Percentiles rank a stretch among this genome's conserved stretches.
Conservation (phyloP, 2,797 vertebrate species). For the Sarcophilus harrisii region DNA sequence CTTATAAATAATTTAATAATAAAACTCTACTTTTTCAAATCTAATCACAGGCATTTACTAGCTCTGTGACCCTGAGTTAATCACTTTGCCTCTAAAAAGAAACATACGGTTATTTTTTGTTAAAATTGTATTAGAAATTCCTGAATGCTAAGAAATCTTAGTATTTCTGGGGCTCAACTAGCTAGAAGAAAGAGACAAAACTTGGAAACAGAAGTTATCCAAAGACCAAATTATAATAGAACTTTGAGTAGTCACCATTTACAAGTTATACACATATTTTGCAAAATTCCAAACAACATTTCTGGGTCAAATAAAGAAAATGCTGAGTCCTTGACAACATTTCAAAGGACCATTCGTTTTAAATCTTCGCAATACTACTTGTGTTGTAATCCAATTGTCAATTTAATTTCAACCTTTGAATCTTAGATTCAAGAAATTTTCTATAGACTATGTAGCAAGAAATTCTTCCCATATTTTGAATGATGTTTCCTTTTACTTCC, state of each 20-base stretch:
- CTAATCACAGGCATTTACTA: neutral
- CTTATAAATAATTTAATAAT: neutral
- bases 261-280: neutral
- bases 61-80: neutral
- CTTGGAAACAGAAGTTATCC: neutral
- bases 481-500: neutral
- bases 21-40: neutral
- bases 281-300: neutral
- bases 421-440: slow-evolving; percentile 11
- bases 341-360: neutral
- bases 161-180: neutral
- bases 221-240: neutral
- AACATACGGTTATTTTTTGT: neutral
- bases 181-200: neutral
- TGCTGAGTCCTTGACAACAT: neutral
- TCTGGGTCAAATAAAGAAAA: neutral
- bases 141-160: neutral
- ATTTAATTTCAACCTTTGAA: slow-evolving; percentile 32
- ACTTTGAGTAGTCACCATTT: neutral
- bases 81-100: neutral
- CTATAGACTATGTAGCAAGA: neutral
- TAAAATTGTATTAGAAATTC: neutral
- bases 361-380: neutral
- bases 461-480: neutral
- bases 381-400: neutral